phyloP scores from a whole-genome alignment of 2,797 vertebrate species.

The Arnoldichthys spilopterus region DNA sequence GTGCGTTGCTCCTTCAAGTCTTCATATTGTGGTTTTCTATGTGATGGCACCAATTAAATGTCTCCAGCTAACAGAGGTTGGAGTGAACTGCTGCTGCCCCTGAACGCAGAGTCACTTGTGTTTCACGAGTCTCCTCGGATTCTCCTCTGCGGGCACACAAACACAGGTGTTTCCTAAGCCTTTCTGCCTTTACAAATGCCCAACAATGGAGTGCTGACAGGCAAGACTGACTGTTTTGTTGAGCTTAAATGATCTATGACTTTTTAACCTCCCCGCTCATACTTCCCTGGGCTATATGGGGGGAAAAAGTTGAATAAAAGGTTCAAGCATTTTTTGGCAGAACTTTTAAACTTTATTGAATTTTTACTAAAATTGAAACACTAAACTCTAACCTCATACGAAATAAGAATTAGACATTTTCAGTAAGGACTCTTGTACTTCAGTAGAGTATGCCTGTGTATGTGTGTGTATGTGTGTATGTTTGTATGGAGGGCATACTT shows the following conservation, averaged over 20 bases:
- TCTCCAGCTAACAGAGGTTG: conserved; percentile 32
- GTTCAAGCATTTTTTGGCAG: conserved; percentile 19
- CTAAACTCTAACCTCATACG: background rate
- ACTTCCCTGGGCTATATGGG: conserved; percentile 29
- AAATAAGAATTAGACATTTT: background rate
- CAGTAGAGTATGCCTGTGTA: background rate
- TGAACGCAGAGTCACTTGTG: conserved; percentile 44
- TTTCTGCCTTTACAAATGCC: conserved; percentile 62
- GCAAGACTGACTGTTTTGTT: conserved; percentile 59
- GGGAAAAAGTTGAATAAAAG: conserved; percentile 15
- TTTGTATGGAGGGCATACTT: conserved; percentile 10
- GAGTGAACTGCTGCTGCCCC: conserved; percentile 38
- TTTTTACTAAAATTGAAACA: background rate
- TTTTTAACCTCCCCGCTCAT: conserved; percentile 60
- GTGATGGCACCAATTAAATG: conserved; percentile 27
- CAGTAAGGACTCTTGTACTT: conserved; percentile 3
- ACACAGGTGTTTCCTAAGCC: conserved; percentile 67
- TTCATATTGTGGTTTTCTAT: conserved; percentile 6
- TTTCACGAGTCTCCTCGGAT: conserved; percentile 51
- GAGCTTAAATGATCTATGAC: conserved; percentile 61
- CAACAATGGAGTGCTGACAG: conserved; percentile 64
- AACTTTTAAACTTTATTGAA: background rate
- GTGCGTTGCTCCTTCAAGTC: background rate
- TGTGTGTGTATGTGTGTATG: background rate
- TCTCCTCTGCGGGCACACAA: conserved; percentile 56